Evolutionary conservation across 2,113 vertebrate species (phyloP), one percentile per base, ranked within the genome.

Genomic region (Lophotis ruficrista): DNA sequence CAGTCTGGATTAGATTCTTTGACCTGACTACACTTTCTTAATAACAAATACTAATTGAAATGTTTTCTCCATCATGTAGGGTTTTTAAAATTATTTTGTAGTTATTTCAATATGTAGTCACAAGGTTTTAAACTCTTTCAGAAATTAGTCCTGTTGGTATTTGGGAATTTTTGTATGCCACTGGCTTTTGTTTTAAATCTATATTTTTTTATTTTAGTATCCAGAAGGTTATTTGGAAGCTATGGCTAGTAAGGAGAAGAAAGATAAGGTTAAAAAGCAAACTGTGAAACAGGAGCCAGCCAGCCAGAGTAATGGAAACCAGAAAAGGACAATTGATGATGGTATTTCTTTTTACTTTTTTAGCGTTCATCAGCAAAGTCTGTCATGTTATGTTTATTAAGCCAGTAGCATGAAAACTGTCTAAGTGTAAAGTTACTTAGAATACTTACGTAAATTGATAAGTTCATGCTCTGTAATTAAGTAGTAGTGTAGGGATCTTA

Each of bases 241-340:
- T 23, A 99, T 99, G 98, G 99, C 99, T 65, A 99, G 99, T 97
- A 99, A 99, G 94, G 99, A 99, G 83, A 99, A 99, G 97, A 98
- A 99, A 95, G 99, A 99, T 33, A 98, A 98, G 35, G 95, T 98
- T 76, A 98, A 99, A 97, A 99, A 98, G 93, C 98, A 98, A 85
- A 82, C 96, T 30, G 97, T 98, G 69, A 98, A 97, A 91, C 98
- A 97, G 53, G 97, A 98, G 85, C 97, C 97, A 92, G 98, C 95
- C 97, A 98, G 88, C 65, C 98, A 99, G 95, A 98, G 98, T 95
- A 99, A 98, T 1, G 99, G 98, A 93, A 98, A 97, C 95, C 98
- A 98, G 97, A 99, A 99, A 95, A 98, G 98, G 60, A 95, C 97
- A 35, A 92, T 96, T 91, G 97, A 98, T 69, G 98, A 97, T 92